Evolutionary conservation across 1,140 invertebrate species (phyloP), one percentile per base, ranked within the genome.

Genomic region (Drosophila navojoa): DNA sequence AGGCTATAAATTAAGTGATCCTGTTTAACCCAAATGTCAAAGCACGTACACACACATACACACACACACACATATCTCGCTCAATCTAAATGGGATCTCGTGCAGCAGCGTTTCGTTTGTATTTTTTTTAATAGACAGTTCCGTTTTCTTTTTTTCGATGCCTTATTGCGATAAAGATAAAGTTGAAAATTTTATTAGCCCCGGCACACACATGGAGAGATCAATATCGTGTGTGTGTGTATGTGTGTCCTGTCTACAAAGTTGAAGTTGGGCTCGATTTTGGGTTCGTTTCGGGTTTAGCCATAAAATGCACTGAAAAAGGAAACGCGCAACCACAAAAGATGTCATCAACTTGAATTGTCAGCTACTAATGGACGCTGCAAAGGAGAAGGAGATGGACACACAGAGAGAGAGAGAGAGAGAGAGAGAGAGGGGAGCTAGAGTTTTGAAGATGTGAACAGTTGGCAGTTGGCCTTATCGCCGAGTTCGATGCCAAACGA

Each of bases 341-440:
- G 71, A 86, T 86, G 81, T 86, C 82, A 86, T 86, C 81, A 86
- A 87, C 62, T 86, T 75, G 61, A 85, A 85, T 87, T 85, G 81
- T 85, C 81, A 77, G 69, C 59, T 55, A 22, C 67, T 81, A 81
- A 81, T 81, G 79, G 78, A 62, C 19, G n/a, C 11, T 16, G 32
- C 38, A 3, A 22, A 22, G 22, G 22, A n/a, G 9, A 32, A 11
- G 11, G 29, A 47, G 22, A n/a, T 1, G 25, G 13, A 0, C 4
- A 16, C 13, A 22, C 2, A 32, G 32, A 32, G 6, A 32, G 32
- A 32, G 52, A 3, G 19, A 11, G 16, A 15, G 4, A 9, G n/a
- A 9, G 16, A 10, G 9, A 27, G 42, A 45, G 19, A 13, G 38
- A 40, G 38, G 3, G 32, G 15, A 57, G 7, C 5, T 9, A 22